Evolutionary conservation across 2,797 vertebrate genomes (phyloP), one percentile per base, ranked within the genome.

Genomic region (Coregonus ussuriensis): DNA sequence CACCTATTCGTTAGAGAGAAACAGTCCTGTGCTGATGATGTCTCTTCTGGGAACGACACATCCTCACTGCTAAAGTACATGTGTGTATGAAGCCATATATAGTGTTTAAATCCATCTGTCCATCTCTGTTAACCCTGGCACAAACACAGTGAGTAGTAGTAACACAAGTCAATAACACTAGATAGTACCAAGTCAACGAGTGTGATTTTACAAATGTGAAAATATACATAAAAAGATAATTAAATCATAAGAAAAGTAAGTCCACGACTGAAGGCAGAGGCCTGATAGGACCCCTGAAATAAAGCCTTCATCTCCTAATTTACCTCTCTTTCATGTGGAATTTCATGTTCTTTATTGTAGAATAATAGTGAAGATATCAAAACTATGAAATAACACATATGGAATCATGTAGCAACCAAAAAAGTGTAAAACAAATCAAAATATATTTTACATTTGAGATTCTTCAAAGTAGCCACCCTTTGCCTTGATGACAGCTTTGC

Each of bases 271-370:
- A 91, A 87, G 88, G 87, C 86, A 82, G 84, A 74, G 84, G 88
- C 85, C 88, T 72, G 79, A 83, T 81, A 56, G n/a, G 83, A 89
- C 86, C 86, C 84, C 81, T 33, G 3, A 92, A 91, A 88, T 78
- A 82, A 91, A 85, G 73, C 88, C 86, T 81, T 74, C 81, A 47
- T 62, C 66, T 75, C 72, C 35, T 68, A 72, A 70, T 65, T 11
- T 29, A 15, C 65, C 74, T 82, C 53, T 66, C 77, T 31, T n/a
- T 78, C 41, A 62, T 3, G 2, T 62, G 59, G 9, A 62, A 62
- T 25, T 25, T 25, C 25, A 25, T 25, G 25, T 25, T 25, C 25
- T 25, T 25, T 25, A 25, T 25, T 25, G 25, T 25, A 25, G 25
- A 25, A 25, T 25, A 25, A 25, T 25, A 25, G 25, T 25, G 25